Evolutionary conservation across 2,888 invertebrate genomes (phyloP).

Genomic region (Eupeodes luniger): DNA sequence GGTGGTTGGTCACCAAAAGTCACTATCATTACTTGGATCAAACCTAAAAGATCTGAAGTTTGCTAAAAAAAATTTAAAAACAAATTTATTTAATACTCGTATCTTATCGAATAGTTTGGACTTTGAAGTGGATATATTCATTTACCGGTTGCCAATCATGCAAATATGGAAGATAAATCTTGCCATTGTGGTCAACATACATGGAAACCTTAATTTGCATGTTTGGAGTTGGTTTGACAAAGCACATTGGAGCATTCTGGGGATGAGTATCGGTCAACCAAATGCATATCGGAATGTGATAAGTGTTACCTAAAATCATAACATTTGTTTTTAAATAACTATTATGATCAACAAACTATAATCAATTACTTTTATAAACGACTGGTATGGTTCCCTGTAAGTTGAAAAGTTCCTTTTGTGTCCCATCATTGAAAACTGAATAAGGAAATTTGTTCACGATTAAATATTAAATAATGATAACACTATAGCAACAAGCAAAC

Average conservation of each 20-base stretch:
- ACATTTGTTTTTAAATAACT: not conserved
- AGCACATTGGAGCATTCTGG: conserved; percentile 96
- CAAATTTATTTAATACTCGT: conserved; percentile 29
- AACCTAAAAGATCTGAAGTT: conserved; percentile 93
- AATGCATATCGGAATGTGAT: conserved; percentile 98
- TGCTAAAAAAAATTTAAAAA: conserved; percentile 81
- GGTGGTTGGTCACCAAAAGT: conserved; percentile 98
- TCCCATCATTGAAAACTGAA: conserved; percentile 95
- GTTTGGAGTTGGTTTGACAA: conserved; percentile 96
- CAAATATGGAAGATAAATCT: conserved; percentile 97
- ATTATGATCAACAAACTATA: not conserved
- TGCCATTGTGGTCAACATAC: conserved; percentile 97
- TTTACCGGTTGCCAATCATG: conserved; percentile 95
- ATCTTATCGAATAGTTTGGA: not conserved
- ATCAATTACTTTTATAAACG: conserved; percentile 89
- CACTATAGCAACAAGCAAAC: not conserved
- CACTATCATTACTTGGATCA: conserved; percentile 95
- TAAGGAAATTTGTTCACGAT: conserved; percentile 54
- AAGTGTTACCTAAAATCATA: conserved; percentile 87
- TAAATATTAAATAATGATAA: not conserved
- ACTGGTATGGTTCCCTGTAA: conserved; percentile 97
- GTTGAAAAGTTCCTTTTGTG: conserved; percentile 91
- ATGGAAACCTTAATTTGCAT: conserved; percentile 98
- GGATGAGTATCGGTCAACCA: conserved; percentile 99
- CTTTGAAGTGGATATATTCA: not conserved